phyloP scores from a whole-genome alignment of 2,888 invertebrate genomes.

The Leucophenga montana region DNA sequence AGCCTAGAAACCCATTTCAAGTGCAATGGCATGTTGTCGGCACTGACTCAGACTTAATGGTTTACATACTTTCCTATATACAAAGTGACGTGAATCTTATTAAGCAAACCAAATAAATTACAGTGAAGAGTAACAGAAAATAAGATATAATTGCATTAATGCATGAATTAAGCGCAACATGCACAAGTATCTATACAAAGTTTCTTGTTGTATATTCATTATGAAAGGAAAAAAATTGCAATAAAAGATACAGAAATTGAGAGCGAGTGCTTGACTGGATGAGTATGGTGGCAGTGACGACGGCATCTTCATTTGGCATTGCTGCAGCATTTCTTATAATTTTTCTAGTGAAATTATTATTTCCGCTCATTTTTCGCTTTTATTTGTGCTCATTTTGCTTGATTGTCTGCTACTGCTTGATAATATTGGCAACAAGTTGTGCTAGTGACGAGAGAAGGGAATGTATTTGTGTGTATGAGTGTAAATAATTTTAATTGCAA shows the following conservation, averaged over 20 bases:
- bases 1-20: conserved; percentile 56
- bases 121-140: conserved; percentile 24
- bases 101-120: neutral
- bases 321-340: neutral
- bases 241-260: conserved; percentile 14
- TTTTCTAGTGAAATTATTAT: conserved; percentile 53
- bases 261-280: conserved; percentile 13
- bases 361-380: conserved; percentile 42
- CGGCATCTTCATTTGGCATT: neutral
- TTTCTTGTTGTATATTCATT: conserved; percentile 4
- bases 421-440: conserved; percentile 1
- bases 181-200: neutral
- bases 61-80: neutral
- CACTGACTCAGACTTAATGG: neutral
- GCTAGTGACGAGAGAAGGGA: neutral
- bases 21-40: conserved; percentile 45
- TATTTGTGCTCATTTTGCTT: neutral
- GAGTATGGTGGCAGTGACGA: conserved; percentile 23
- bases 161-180: conserved; percentile 20
- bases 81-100: neutral
- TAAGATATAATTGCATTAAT: conserved; percentile 43
- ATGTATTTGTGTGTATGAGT: conserved; percentile 10
- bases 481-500: conserved; percentile 45
- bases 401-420: neutral
- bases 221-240: neutral